These are phyloP conservation scores for Cichlasoma orientale DNA, from an alignment of 2,797 vertebrate genomes.

Conservation along the genomic window DNA sequence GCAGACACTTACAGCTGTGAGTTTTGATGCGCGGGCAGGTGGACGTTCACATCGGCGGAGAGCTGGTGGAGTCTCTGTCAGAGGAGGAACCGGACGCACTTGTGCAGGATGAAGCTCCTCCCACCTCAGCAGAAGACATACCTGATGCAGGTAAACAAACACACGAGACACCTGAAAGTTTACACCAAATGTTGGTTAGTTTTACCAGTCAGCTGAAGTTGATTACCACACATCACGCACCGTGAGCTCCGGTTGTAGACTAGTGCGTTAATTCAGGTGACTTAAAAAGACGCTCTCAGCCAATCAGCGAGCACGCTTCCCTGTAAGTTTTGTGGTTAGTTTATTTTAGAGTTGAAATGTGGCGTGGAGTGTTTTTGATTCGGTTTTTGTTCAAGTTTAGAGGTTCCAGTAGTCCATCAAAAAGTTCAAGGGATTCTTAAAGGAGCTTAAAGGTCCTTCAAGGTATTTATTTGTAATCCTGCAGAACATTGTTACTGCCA, in stretches of 20 bases:
- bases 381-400: background rate
- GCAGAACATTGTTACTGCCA: fast-evolving
- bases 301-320: background rate
- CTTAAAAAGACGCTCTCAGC: background rate
- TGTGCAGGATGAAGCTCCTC: constrained; percentile 56
- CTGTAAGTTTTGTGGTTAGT: background rate
- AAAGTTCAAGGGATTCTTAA: background rate
- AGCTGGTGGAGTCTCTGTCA: constrained; percentile 78
- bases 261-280: background rate
- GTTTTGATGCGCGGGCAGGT: constrained; percentile 69
- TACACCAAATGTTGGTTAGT: background rate
- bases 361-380: background rate
- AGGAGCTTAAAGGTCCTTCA: background rate
- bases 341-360: background rate
- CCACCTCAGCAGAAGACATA: constrained; percentile 40
- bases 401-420: background rate
- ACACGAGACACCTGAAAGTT: too few species aligned
- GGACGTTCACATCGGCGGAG: constrained; percentile 77
- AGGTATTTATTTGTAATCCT: background rate
- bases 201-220: background rate
- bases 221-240: background rate
- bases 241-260: background rate
- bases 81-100: constrained; percentile 68
- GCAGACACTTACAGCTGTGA: background rate
- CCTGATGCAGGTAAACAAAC: constrained; percentile 72